Evolutionary conservation across 1,140 invertebrate species (phyloP), one percentile per base, ranked within the genome.

Genomic region (Phymorhynchus buccinoides): DNA sequence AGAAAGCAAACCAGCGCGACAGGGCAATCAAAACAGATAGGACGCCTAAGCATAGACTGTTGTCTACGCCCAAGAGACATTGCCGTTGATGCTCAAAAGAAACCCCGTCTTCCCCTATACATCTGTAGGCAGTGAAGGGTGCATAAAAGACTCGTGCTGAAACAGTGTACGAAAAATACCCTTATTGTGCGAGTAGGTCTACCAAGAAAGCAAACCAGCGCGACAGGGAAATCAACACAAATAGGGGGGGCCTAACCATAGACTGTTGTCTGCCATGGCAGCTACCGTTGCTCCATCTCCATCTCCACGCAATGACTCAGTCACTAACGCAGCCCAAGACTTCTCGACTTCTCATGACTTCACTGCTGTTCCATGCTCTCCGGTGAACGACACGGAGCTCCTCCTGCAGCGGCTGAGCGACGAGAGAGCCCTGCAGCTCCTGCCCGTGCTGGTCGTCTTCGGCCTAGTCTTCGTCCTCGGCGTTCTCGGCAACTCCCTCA

Each of bases 401-500:
- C 42, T 73, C 16, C 77, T 90, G 2, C 77, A 87, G 39, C 80
- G 86, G 35, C 84, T 85, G 66, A 90, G 88, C 41, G 78, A 88
- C 37, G 83, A 85, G 39, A 84, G 87, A 68, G 85, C 87, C 18
- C 35, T 84, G 22, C 77, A 82, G 37, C 80, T 88, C 6, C 80
- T 88, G n/a, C 84, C 88, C 2, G 87, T 90, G 7, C 81, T 90
- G 2, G 56, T 86, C 41, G 73, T 80, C 32, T 80, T 89, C 68
- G 86, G 82, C 16, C 39, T 90, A 1, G 39, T 91, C 27, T 88
- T 91, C 84, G 30, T 89, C 35, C 14, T 88, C n/a, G 90, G 90
- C 16, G 48, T 88, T 27, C 48, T 89, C 6, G 90, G 90, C 56
- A 91, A 91, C 66, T 82, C 52, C 27, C 83, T 91, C 9, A 90